Percentiles rank a stretch among this genome's conserved stretches.
These are phyloP conservation scores for Digitonthophagus gazella DNA, from an alignment of 2,888 invertebrate species.

Conservation along the genomic window DNA sequence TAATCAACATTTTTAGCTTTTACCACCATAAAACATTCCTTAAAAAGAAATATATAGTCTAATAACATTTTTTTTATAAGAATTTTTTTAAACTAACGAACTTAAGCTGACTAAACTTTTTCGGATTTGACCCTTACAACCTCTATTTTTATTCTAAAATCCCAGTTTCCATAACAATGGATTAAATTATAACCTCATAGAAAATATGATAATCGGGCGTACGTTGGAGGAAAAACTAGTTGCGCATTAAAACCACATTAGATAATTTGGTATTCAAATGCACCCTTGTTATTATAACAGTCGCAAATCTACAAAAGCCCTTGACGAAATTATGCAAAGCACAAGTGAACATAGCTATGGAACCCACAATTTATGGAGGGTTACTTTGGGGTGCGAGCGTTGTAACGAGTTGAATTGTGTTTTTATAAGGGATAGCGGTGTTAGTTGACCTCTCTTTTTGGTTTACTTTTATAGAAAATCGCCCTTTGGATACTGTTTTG, in stretches of 20 bases:
- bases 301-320: constrained; percentile 10
- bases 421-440: no score
- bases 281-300: not conserved
- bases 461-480: no score
- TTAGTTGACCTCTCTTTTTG: no score
- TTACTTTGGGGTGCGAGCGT: not conserved
- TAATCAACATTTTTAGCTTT: not conserved
- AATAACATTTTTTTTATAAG: no score
- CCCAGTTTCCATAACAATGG: not conserved
- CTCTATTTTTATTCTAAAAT: not conserved
- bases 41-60: no score
- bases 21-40: no score
- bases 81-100: no score
- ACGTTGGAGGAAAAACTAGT: constrained; percentile 3
- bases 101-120: no score
- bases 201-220: not conserved
- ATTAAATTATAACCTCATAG: not conserved
- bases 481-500: no score
- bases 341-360: constrained; percentile 5
- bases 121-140: not conserved
- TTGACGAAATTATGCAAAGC: constrained; percentile 2
- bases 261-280: constrained; percentile 14
- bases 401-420: constrained; percentile 6
- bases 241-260: not conserved
- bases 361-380: constrained; percentile 4